phyloP scores from a whole-genome alignment of 2,113 vertebrate genomes.

The Trinectes maculatus region DNA sequence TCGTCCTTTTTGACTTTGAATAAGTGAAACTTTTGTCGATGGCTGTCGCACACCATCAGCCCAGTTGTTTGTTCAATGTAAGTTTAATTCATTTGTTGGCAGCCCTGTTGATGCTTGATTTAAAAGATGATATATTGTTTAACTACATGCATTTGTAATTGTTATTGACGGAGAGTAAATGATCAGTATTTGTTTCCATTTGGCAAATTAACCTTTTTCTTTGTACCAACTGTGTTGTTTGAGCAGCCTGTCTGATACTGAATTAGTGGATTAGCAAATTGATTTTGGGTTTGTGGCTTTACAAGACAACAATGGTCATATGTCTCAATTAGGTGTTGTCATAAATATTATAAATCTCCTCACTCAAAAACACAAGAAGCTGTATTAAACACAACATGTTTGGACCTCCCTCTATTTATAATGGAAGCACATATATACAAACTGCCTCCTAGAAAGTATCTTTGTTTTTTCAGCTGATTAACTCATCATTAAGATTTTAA shows the following conservation, averaged over 20 bases:
- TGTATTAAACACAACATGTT: too few species aligned
- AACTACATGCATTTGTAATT: background rate
- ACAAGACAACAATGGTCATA: slow-evolving; percentile 24
- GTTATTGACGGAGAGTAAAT: background rate
- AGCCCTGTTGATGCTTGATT: slow-evolving; percentile 6
- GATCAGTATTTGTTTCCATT: slow-evolving; percentile 5
- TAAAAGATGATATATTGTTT: background rate
- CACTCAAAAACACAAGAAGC: slow-evolving; percentile 3
- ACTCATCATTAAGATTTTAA: slow-evolving; percentile 7
- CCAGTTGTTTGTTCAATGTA: too few species aligned
- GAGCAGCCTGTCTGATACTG: background rate
- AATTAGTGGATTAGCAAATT: slow-evolving; percentile 33
- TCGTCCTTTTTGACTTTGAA: background rate
- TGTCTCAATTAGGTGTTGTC: slow-evolving; percentile 32
- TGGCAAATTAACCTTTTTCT: slow-evolving; percentile 6
- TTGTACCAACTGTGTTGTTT: slow-evolving; percentile 7
- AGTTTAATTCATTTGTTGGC: background rate
- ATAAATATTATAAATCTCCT: background rate
- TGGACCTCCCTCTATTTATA: too few species aligned
- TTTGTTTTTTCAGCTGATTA: background rate
- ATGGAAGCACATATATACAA: too few species aligned
- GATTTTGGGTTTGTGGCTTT: slow-evolving; percentile 41
- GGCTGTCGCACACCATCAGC: background rate
- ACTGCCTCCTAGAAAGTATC: too few species aligned
- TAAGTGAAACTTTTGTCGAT: too few species aligned